A percentile compares a stretch with the other conserved stretches of the same genome.
Evolutionary conservation across 2,888 invertebrate species (phyloP).

Genomic region (Lapara coniferarum): DNA sequence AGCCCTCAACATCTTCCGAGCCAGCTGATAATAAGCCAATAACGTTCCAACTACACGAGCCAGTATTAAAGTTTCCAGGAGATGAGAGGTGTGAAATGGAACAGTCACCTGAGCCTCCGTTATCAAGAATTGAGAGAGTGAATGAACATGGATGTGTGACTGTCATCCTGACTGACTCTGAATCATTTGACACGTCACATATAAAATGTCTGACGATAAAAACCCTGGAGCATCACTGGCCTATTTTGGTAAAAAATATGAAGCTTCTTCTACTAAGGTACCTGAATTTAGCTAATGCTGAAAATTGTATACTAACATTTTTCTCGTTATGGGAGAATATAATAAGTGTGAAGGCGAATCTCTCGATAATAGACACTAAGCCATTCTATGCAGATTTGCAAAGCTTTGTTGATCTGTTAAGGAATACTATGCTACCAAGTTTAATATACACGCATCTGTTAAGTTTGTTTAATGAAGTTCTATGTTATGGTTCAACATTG

Average conservation of each 20-base stretch:
- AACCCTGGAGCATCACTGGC: slow-evolving; percentile 93
- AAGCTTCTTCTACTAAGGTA: slow-evolving; percentile 83
- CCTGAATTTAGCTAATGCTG: slow-evolving; percentile 84
- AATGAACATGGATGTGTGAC: slow-evolving; percentile 83
- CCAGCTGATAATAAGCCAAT: slow-evolving; percentile 49
- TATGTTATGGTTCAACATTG: slow-evolving; percentile 95
- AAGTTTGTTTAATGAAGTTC: slow-evolving; percentile 93
- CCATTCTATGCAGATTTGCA: slow-evolving; percentile 94
- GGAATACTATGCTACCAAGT: slow-evolving; percentile 88
- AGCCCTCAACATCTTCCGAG: slow-evolving; percentile 67
- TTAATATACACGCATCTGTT: slow-evolving; percentile 93
- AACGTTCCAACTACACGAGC: slow-evolving; percentile 70
- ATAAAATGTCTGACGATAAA: slow-evolving; percentile 94
- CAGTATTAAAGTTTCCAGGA: slow-evolving; percentile 67
- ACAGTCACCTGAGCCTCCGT: slow-evolving; percentile 63
- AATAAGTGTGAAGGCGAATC: slow-evolving; percentile 94
- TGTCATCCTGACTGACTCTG: slow-evolving; percentile 88
- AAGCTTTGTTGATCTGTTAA: slow-evolving; percentile 88
- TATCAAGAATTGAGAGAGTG: slow-evolving; percentile 70
- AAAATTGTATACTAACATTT: slow-evolving; percentile 91
- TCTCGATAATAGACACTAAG: slow-evolving; percentile 94
- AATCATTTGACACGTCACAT: slow-evolving; percentile 92
- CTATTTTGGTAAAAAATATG: slow-evolving; percentile 89
- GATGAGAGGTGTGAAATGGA: slow-evolving; percentile 60
- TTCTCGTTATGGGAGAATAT: slow-evolving; percentile 94